Evolutionary conservation across 2,888 invertebrate species (phyloP).

Genomic region (Tigriopus californicus): DNA sequence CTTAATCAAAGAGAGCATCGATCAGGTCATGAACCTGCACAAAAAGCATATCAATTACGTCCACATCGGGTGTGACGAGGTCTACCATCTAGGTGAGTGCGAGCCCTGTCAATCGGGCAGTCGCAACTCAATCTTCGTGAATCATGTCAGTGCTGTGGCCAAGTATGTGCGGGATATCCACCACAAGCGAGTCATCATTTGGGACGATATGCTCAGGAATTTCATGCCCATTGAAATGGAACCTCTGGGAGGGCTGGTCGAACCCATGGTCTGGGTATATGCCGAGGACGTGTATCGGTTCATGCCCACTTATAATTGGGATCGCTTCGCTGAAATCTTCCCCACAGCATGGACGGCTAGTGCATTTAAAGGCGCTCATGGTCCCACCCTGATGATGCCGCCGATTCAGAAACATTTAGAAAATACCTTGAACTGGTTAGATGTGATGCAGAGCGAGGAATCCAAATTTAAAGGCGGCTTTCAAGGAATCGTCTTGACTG

Average conservation of each 20-base stretch:
- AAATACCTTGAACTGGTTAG: conserved; percentile 44
- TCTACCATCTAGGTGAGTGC: conserved; percentile 49
- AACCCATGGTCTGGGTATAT: conserved; percentile 37
- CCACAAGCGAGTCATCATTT: conserved; percentile 30
- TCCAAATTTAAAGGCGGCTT: conserved; percentile 32
- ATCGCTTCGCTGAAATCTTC: conserved; percentile 42
- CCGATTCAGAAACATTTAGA: conserved; percentile 47
- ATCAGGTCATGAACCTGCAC: conserved; percentile 28
- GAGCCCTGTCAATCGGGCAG: conserved; percentile 30
- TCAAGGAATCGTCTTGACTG: conserved; percentile 37
- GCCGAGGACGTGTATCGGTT: conserved; percentile 22
- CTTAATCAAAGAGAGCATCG: conserved; percentile 22
- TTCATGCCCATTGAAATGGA: conserved; percentile 20
- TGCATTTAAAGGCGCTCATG: conserved; percentile 54
- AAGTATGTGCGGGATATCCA: conserved; percentile 26
- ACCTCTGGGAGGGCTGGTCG: conserved; percentile 30
- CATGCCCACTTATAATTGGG: conserved; percentile 24
- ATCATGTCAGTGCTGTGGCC: conserved; percentile 25
- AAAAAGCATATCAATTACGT: conserved; percentile 30
- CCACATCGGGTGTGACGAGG: conserved; percentile 56
- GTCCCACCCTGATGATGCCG: conserved; percentile 45
- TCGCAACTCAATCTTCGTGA: conserved; percentile 20
- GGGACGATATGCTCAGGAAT: conserved; percentile 37
- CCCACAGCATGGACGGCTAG: conserved; percentile 50
- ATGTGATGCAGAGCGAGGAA: conserved; percentile 18